These are phyloP conservation scores for Limenitis camilla DNA, from an alignment of 2,888 invertebrate species.

Conservation along the genomic window DNA sequence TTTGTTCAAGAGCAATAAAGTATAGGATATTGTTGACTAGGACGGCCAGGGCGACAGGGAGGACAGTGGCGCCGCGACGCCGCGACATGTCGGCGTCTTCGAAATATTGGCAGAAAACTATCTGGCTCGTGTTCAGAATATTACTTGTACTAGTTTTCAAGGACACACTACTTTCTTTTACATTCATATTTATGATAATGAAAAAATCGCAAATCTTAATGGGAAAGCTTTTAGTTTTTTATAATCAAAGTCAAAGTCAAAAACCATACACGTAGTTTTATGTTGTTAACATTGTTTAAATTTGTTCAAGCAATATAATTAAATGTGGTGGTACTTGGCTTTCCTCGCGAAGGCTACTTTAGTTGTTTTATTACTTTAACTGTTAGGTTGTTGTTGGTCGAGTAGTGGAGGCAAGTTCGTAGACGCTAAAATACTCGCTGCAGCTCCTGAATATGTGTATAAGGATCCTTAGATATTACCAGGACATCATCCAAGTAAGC, in stretches of 20 bases:
- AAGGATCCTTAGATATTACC: too few species aligned
- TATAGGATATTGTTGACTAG: conserved; percentile 17
- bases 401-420: too few species aligned
- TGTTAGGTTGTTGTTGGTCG: too few species aligned
- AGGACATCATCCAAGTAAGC: too few species aligned
- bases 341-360: too few species aligned
- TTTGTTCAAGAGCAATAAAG: conserved; percentile 14
- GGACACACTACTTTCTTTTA: conserved; percentile 13
- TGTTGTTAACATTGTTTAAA: background rate
- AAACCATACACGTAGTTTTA: too few species aligned
- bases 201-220: background rate
- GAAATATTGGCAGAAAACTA: conserved; percentile 28
- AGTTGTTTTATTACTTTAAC: too few species aligned
- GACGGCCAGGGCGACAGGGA: conserved; percentile 12
- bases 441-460: too few species aligned
- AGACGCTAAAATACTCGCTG: too few species aligned
- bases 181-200: background rate
- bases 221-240: background rate
- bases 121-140: conserved; percentile 20
- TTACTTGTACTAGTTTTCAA: conserved; percentile 23
- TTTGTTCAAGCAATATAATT: background rate
- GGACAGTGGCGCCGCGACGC: conserved; percentile 39
- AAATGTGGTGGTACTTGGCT: background rate
- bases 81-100: conserved; percentile 45
- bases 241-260: too few species aligned